phyloP scores from a whole-genome alignment of 2,113 vertebrate species.

The Chaetorhynchus papuensis region DNA sequence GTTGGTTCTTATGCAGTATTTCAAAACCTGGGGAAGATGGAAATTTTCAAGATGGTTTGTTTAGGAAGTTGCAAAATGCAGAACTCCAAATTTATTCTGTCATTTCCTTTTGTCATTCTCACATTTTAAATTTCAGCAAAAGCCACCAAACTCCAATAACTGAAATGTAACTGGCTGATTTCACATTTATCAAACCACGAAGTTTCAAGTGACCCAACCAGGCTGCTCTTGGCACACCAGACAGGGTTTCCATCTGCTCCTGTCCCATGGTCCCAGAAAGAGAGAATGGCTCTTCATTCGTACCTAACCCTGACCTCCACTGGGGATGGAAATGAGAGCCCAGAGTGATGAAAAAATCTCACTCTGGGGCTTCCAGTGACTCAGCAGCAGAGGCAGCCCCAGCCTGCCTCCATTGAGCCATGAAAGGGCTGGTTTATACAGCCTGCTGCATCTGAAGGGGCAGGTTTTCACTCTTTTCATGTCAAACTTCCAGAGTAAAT shows the following conservation, averaged over 20 bases:
- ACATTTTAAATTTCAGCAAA: not conserved
- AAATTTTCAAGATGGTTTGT: not conserved
- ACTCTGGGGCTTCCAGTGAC: not conserved
- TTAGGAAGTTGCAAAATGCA: conserved; percentile 19
- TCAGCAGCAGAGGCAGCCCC: not conserved
- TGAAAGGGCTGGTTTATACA: not conserved
- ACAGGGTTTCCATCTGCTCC: not conserved
- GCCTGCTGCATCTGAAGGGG: not conserved
- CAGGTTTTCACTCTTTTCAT: not conserved
- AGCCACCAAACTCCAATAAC: not conserved
- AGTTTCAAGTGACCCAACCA: not conserved
- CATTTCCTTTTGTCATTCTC: not conserved
- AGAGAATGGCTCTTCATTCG: not conserved
- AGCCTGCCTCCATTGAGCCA: not conserved
- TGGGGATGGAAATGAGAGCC: not conserved
- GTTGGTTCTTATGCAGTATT: not conserved
- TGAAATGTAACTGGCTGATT: not conserved
- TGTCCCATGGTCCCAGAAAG: not conserved
- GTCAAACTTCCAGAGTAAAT: not conserved
- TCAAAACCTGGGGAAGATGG: not conserved
- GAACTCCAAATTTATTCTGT: not conserved
- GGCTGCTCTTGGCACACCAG: not conserved
- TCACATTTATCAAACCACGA: not conserved
- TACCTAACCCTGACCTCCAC: not conserved
- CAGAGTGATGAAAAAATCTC: not conserved